phyloP scores from a whole-genome alignment of 2,113 vertebrate genomes.

The Reinhardtius hippoglossoides region DNA sequence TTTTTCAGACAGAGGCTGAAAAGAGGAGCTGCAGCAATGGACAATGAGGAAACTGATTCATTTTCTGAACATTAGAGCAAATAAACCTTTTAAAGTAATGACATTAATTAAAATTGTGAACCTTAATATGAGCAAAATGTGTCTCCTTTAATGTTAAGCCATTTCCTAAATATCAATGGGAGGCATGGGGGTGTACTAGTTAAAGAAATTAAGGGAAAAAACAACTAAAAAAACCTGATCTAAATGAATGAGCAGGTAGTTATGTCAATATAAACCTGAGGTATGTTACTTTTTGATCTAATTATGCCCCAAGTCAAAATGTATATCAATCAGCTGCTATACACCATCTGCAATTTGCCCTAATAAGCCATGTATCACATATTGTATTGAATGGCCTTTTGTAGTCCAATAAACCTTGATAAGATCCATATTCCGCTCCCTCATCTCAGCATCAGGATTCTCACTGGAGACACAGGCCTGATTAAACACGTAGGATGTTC shows the following conservation, averaged over 20 bases:
- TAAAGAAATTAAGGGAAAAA: no score
- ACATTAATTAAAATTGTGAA: no score
- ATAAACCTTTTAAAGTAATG: no score
- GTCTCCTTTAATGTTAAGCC: no score
- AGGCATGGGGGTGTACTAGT: no score
- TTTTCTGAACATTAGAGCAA: no score
- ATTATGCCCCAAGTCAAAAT: conserved; percentile 11
- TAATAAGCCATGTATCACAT: not conserved
- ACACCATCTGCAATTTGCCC: not conserved
- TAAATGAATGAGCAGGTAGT: conserved; percentile 13
- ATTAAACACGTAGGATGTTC: conserved; percentile 16
- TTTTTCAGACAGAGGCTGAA: no score
- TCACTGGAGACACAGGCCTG: not conserved
- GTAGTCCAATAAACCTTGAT: conserved; percentile 2
- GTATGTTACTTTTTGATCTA: conserved; percentile 26
- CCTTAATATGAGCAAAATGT: no score
- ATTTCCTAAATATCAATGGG: no score
- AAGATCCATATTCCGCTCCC: conserved; percentile 4
- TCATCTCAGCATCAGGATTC: conserved; percentile 12
- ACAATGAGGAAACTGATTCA: no score
- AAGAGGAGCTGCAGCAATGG: no score
- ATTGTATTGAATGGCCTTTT: conserved; percentile 20
- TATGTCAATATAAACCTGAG: conserved; percentile 32
- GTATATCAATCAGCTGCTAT: conserved; percentile 16
- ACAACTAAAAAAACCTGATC: no score